These are phyloP conservation scores for Oasisia sp. DNA, from an alignment of 2,888 invertebrate species.

Conservation along the genomic window DNA sequence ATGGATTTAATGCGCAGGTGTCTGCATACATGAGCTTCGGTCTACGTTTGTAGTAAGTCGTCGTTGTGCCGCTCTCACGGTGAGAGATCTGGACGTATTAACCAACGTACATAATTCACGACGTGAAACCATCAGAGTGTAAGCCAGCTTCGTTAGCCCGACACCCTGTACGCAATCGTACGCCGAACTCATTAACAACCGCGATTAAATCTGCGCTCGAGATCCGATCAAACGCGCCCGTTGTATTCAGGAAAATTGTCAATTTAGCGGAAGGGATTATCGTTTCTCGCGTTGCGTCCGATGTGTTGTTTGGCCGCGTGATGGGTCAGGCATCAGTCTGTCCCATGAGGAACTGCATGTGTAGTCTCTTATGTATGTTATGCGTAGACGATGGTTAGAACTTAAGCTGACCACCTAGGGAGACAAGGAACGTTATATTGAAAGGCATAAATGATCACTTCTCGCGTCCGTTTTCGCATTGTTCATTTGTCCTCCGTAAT, in stretches of 20 bases:
- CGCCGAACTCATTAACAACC: background rate
- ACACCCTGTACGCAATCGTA: background rate
- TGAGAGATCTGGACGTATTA: background rate
- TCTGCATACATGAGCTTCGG: background rate
- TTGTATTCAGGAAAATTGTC: constrained; percentile 3
- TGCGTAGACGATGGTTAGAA: background rate
- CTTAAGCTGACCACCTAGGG: background rate
- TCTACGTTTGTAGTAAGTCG: background rate
- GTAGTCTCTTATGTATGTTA: background rate
- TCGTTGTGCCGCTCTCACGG: background rate
- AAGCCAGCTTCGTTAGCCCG: background rate
- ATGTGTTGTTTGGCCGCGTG: background rate
- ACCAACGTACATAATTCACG: background rate
- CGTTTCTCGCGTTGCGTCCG: background rate
- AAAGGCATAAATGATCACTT: background rate
- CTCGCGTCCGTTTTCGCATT: background rate
- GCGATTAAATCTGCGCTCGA: background rate
- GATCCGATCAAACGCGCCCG: constrained; percentile 1
- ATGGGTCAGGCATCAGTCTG: background rate
- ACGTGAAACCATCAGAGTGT: background rate
- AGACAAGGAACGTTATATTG: background rate
- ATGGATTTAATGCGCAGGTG: background rate
- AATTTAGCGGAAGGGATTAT: constrained; percentile 10
- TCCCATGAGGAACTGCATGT: background rate
- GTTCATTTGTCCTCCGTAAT: background rate